phyloP scores from a whole-genome alignment of 2,888 invertebrate species.

The Eristalis pertinax region DNA sequence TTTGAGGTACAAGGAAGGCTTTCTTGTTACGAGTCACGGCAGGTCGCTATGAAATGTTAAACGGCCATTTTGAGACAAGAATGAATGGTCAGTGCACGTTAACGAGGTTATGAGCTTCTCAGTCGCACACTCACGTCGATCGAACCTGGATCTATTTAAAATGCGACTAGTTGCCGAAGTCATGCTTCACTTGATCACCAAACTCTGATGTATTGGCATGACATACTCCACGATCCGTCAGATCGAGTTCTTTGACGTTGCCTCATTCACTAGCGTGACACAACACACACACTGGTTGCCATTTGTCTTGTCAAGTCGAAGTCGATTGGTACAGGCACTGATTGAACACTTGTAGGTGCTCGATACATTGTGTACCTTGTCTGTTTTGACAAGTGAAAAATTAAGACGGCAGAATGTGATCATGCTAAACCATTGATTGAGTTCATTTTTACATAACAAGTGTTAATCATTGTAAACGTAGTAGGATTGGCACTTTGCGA shows the following conservation, averaged over 20 bases:
- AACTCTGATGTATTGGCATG: neutral
- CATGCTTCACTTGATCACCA: neutral
- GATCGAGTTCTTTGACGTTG: neutral
- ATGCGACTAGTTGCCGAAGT: neutral
- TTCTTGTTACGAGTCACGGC: neutral
- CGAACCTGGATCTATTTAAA: neutral
- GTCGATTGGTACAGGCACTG: neutral
- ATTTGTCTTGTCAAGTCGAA: neutral
- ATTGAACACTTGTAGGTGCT: neutral
- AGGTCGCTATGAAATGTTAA: neutral
- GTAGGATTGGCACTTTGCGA: no score
- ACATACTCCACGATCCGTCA: neutral
- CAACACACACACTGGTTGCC: neutral
- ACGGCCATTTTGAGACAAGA: no score
- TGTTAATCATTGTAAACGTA: neutral
- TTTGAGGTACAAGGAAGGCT: neutral
- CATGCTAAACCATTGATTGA: neutral
- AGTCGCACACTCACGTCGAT: neutral
- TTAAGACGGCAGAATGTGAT: neutral
- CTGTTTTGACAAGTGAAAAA: neutral
- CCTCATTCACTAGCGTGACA: neutral
- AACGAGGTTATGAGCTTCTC: neutral
- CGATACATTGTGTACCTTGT: neutral
- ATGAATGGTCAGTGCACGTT: neutral
- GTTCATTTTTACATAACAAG: neutral